phyloP scores from a whole-genome alignment of 23 tunicate species.

The Ciona savignyi region DNA sequence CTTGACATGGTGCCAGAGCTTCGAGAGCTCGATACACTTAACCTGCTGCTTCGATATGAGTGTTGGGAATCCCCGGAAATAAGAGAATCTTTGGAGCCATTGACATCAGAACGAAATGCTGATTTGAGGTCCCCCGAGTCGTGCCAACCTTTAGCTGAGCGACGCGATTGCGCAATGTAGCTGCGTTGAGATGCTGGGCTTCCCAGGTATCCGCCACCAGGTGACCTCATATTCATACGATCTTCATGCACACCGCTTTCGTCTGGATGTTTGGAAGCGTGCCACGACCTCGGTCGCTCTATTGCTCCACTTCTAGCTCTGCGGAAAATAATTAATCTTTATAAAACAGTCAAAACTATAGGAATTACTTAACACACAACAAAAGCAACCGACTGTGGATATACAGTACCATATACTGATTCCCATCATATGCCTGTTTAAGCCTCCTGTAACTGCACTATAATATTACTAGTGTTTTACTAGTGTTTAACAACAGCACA shows the following conservation, averaged over 20 bases:
- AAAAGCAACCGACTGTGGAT: too few species aligned
- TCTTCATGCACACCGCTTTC: conserved; percentile 6
- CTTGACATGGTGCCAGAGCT: conserved; percentile 67
- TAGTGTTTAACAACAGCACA: too few species aligned
- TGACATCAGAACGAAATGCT: conserved; percentile 31
- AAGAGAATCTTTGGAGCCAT: conserved; percentile 58
- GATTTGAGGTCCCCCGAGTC: conserved; percentile 87
- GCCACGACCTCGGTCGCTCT: conserved; percentile 92
- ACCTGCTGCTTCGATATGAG: conserved; percentile 34
- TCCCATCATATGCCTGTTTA: too few species aligned
- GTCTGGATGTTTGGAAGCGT: conserved; percentile 77
- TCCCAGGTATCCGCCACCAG: conserved; percentile 24
- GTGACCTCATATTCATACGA: conserved; percentile 39
- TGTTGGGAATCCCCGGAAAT: conserved; percentile 51
- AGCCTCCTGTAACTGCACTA: too few species aligned
- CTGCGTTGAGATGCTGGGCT: conserved; percentile 13
- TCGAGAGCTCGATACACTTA: conserved; percentile 43
- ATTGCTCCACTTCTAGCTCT: conserved; percentile 29
- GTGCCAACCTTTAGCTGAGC: conserved; percentile 65
- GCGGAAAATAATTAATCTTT: too few species aligned
- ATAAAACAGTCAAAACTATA: too few species aligned
- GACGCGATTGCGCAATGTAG: conserved; percentile 9
- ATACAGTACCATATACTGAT: too few species aligned
- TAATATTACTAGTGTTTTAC: too few species aligned
- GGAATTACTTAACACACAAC: too few species aligned